These are phyloP conservation scores for Antrozous pallidus DNA, from an alignment of 2,797 vertebrate species.

Conservation along the genomic window DNA sequence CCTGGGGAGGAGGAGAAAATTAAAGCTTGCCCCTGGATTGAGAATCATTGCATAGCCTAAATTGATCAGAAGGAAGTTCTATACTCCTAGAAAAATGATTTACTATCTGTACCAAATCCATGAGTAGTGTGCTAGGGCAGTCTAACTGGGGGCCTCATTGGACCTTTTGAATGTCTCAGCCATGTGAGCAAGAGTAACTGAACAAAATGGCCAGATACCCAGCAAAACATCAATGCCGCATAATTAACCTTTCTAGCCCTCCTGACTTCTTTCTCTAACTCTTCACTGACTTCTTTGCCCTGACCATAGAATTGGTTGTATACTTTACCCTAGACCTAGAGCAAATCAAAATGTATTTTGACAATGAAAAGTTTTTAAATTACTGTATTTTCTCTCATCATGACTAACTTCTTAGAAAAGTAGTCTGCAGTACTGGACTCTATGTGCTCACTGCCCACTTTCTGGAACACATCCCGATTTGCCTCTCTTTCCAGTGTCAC, in stretches of 20 bases:
- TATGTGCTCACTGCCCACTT: neutral
- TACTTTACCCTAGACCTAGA: neutral
- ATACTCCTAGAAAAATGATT: neutral
- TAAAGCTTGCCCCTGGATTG: neutral
- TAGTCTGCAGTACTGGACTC: neutral
- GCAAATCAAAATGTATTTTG: slow-evolving; percentile 12
- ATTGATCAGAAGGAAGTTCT: neutral
- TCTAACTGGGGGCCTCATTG: neutral
- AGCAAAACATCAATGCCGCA: neutral
- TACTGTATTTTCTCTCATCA: neutral
- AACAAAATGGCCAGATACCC: neutral
- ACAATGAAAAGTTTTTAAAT: neutral
- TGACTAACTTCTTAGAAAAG: slow-evolving; percentile 22
- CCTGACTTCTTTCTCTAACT: neutral
- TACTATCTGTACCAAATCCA: neutral
- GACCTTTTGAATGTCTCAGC: neutral
- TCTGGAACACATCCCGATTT: neutral
- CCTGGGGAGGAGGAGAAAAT: too few relatives aligned
- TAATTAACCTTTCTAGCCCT: neutral
- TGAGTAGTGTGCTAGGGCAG: neutral
- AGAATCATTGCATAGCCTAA: neutral
- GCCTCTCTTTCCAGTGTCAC: neutral
- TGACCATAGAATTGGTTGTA: neutral
- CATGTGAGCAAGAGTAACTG: neutral
- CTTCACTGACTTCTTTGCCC: neutral